Evolutionary conservation across 2,888 invertebrate species (phyloP).

Genomic region (Campaea margaritaria): DNA sequence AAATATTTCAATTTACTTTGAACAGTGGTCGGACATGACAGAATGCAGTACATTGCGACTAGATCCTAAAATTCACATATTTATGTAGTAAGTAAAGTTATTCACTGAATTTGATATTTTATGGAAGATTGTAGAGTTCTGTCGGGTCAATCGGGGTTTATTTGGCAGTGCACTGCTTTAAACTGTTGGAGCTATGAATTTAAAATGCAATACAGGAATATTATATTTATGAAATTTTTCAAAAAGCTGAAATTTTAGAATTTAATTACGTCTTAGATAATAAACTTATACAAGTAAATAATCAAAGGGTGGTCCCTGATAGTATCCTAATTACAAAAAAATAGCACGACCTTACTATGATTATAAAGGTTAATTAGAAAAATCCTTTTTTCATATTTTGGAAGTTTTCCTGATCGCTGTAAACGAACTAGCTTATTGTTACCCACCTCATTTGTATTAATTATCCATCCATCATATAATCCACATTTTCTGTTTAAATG

Average conservation of each 20-base stretch:
- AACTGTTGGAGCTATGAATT: constrained; percentile 16
- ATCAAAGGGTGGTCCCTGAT: too few species aligned
- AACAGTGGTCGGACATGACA: background rate
- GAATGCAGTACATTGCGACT: background rate
- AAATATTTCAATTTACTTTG: background rate
- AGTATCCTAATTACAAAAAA: too few species aligned
- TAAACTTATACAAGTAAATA: too few species aligned
- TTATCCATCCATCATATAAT: constrained; percentile 11
- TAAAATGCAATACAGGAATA: constrained; percentile 10
- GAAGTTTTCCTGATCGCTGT: too few species aligned
- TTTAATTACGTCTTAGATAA: too few species aligned
- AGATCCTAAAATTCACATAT: constrained; percentile 2
- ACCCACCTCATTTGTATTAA: background rate
- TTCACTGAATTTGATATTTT: constrained; percentile 29
- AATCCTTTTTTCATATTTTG: too few species aligned
- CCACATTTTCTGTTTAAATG: constrained; percentile 3
- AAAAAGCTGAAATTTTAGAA: too few species aligned
- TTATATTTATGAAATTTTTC: too few species aligned
- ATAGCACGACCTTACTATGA: too few species aligned
- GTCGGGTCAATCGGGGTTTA: constrained; percentile 34
- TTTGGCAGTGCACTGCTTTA: constrained; percentile 14
- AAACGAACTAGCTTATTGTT: too few species aligned
- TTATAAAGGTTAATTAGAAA: too few species aligned
- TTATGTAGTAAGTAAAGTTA: background rate
- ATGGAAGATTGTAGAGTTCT: constrained; percentile 19